Evolutionary conservation across 2,888 invertebrate genomes (phyloP).

Genomic region (Buathra laborator): DNA sequence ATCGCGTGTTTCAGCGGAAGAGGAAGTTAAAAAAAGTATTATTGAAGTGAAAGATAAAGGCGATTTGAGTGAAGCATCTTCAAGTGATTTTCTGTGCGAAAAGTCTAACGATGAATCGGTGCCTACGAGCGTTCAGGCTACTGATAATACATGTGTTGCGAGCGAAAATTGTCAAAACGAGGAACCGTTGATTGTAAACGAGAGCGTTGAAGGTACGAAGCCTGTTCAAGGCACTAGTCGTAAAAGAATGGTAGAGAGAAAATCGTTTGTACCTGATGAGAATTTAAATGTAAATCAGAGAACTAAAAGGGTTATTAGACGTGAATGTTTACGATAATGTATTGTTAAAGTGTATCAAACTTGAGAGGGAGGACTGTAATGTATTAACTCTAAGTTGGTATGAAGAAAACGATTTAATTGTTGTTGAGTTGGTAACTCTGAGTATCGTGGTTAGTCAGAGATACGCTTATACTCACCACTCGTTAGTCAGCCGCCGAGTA

Average conservation of each 20-base stretch:
- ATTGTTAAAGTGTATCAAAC: conserved; percentile 10
- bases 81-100: background rate
- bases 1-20: background rate
- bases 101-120: background rate
- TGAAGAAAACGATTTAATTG: no score
- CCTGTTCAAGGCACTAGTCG: background rate
- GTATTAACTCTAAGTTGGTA: background rate
- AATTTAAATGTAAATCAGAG: conserved; percentile 29
- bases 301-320: conserved; percentile 14
- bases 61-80: background rate
- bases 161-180: background rate
- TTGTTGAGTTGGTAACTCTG: no score
- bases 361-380: conserved; percentile 18
- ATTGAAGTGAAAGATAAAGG: no score
- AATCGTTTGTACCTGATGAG: background rate
- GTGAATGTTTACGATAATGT: background rate
- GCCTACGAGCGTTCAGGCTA: background rate
- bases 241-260: background rate
- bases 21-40: background rate
- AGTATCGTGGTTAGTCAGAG: no score
- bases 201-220: background rate
- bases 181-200: no score
- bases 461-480: no score
- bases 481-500: no score
- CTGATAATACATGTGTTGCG: background rate